Percentiles rank a stretch among this genome's conserved stretches.
Conservation (phyloP, 64 coral and sea anemone genomes). For the Actinia tenebrosa region DNA sequence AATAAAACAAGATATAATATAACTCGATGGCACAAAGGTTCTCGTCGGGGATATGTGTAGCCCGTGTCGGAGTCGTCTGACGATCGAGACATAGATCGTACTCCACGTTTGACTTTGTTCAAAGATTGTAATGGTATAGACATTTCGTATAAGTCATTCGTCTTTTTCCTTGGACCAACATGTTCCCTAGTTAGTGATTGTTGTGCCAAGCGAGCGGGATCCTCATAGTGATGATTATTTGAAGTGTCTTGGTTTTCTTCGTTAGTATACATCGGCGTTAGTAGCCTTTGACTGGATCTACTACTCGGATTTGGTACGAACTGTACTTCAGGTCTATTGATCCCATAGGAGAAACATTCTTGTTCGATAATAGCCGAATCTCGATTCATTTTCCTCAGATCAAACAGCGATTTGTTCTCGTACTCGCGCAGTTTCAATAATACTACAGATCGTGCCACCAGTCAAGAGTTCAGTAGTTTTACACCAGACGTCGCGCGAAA, state of each 20-base stretch:
- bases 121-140: neutral
- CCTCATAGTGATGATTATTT: constrained; percentile 21
- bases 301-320: constrained; percentile 22
- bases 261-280: neutral
- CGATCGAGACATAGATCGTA: neutral
- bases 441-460: neutral
- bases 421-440: neutral
- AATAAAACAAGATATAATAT: constrained; percentile 44
- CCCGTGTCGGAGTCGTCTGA: neutral
- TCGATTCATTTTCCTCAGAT: neutral
- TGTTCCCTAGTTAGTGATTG: neutral
- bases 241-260: neutral
- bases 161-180: neutral
- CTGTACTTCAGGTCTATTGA: neutral
- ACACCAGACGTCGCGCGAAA: neutral
- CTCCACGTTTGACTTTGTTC: neutral
- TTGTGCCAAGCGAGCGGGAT: constrained; percentile 1
- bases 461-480: neutral
- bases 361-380: constrained; percentile 4
- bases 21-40: constrained; percentile 24
- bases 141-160: constrained; percentile 3
- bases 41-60: neutral
- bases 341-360: neutral
- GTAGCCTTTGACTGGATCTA: constrained; percentile 9
- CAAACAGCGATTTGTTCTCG: neutral